Evolutionary conservation across 2,888 invertebrate species (phyloP).

Genomic region (Aproaerema taeniolella): DNA sequence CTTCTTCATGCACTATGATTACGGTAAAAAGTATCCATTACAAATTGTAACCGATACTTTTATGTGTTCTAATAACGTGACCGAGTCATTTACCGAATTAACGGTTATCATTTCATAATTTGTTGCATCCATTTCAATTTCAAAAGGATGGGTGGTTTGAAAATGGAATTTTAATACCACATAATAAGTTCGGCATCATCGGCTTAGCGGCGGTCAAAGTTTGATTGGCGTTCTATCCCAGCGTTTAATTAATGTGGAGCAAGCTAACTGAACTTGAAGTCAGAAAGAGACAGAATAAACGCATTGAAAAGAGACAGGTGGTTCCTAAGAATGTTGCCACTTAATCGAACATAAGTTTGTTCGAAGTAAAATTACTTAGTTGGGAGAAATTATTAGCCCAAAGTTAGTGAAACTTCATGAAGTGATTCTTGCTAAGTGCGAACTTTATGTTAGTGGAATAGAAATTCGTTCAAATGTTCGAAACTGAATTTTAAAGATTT

Average conservation of each 20-base stretch:
- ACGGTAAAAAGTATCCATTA: slow-evolving; percentile 21
- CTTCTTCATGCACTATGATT: slow-evolving; percentile 28
- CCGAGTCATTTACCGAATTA: slow-evolving; percentile 39
- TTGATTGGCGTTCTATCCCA: slow-evolving; percentile 73
- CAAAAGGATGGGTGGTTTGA: slow-evolving; percentile 41
- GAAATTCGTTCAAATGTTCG: not conserved
- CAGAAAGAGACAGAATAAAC: slow-evolving; percentile 43
- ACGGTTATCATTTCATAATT: slow-evolving; percentile 37
- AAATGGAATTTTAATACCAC: slow-evolving; percentile 73
- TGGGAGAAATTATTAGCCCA: slow-evolving; percentile 47
- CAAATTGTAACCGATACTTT: slow-evolving; percentile 17
- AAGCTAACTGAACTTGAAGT: slow-evolving; percentile 50
- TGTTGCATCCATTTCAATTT: slow-evolving; percentile 57
- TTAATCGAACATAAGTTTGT: slow-evolving; percentile 57
- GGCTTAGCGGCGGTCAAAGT: slow-evolving; percentile 72
- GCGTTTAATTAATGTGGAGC: slow-evolving; percentile 70
- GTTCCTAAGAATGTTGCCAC: slow-evolving; percentile 59
- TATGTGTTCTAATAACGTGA: slow-evolving; percentile 19
- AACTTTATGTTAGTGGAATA: slow-evolving; percentile 3
- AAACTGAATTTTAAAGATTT: too few relatives aligned
- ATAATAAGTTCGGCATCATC: slow-evolving; percentile 70
- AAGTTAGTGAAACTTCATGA: slow-evolving; percentile 39
- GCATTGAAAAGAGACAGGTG: slow-evolving; percentile 37
- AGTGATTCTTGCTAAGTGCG: slow-evolving; percentile 26
- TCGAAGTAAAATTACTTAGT: slow-evolving; percentile 48